These are phyloP conservation scores for Rousettus madagascariensis DNA, from an alignment of 2,797 vertebrate species.

Conservation along the genomic window DNA sequence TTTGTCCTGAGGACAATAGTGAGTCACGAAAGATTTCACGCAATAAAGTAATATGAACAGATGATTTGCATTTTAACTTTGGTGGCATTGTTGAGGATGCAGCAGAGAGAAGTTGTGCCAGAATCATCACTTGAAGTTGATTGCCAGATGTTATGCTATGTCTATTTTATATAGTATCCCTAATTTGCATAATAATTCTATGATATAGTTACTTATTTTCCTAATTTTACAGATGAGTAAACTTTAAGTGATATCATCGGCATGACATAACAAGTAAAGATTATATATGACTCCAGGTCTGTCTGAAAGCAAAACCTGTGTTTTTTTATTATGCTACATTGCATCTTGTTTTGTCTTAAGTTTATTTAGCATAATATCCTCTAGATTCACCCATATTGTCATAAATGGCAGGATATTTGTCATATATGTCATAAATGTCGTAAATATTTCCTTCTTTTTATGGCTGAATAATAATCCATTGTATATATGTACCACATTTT, in stretches of 20 bases:
- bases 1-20: not conserved
- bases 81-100: not conserved
- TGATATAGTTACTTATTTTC: not conserved
- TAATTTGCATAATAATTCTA: not conserved
- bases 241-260: not conserved
- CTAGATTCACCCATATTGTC: not conserved
- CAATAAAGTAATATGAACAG: not conserved
- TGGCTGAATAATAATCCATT: not conserved
- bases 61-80: conserved; percentile 2
- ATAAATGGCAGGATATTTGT: not conserved
- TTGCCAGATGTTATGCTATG: not conserved
- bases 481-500: not conserved
- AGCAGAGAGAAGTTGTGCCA: not conserved
- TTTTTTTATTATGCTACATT: not conserved
- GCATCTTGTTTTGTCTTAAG: not conserved
- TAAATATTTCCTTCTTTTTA: not conserved
- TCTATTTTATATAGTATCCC: not conserved
- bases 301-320: not conserved
- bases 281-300: not conserved
- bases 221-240: not conserved
- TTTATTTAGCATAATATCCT: not conserved
- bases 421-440: not conserved
- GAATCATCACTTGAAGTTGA: not conserved
- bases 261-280: not conserved
- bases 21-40: not conserved